Base-by-base conservation (phyloP, 2,797 vertebrate species). In the Eleutherodactylus coqui region DNA sequence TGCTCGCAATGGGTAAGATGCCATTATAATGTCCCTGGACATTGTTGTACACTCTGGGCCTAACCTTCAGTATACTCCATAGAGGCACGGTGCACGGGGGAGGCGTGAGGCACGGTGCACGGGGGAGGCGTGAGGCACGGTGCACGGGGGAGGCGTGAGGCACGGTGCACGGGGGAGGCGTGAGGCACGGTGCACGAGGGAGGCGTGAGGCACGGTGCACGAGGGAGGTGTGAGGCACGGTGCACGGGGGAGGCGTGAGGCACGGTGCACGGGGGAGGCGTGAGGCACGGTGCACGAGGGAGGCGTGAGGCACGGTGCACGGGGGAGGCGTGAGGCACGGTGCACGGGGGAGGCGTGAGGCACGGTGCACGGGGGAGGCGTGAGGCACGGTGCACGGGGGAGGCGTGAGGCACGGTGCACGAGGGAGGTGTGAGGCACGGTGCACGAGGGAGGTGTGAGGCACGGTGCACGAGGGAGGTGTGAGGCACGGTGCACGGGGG, bases 1-100 rank as follows among this genome's bases (percentile, higher is more conserved):
- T 64, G 78, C 45, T 5, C 60, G 79, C 6, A 69, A 32, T 3
- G 62, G 79, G 62, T 81, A 81, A 51, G 62, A 19, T 11, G 4
- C 16, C 4, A 62, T 32, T 67, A 14, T 27, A 60, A 3, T 19
- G 9, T 29, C n/a, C 5, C 47, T 5, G 3, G 21, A 27, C 9
- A 29, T 60, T 11, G 27, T 10, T 60, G 58, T 29, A 27, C 53
- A 58, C 7, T 9, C 1, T 9, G 53, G 24, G 24, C 1, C 21
- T 14, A 49, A 14, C 47, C 47, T 1, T 21, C 51, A 53, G 51
- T 11, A 19, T 53, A 53, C 24, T 53, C 51, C 24, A 8, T 53
- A 4, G 21, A 4, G 21, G 51, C 3, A 53, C 3, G 51, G 10
- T 53, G 29, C n/a, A n/a, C n/a, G n/a, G n/a, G 19, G 3, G 8